Base-by-base conservation (phyloP, 1,140 invertebrate genomes). In the Drosophila nasuta region DNA sequence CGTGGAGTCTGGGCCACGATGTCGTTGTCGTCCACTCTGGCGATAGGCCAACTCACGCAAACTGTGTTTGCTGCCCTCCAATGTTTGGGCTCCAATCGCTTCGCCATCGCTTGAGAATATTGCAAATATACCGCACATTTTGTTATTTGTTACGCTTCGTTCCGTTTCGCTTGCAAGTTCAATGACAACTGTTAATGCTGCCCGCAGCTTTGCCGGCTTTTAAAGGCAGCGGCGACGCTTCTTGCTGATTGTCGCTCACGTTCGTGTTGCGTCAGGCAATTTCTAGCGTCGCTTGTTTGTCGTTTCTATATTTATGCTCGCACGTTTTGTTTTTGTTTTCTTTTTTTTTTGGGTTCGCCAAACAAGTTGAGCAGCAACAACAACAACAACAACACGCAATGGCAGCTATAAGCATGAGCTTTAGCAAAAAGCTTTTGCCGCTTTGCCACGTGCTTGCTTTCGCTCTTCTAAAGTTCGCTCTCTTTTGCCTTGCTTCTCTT, bases 71-170 rank as follows among this genome's bases (percentile, higher is more conserved):
- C 77, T 65, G 28, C 79, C 81, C 4, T 68, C 35, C 3, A 77
- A 78, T 1, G 77, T 13, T 54, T 70, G 74, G 2, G 77, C 38
- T 11, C 58, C 49, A 48, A 87, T 82, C 5, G 80, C 56, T 38
- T 76, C 11, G 3, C 83, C 82, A 57, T 89, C 66, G 13, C 71
- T 79, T 2, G 85, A 91, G 43, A 93, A 91, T 79, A 93, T 91
- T 28, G 92, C 81, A 67, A 93, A 93, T n/a, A 93, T 93, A 5
- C 91, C 92, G 35, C 92, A 93, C 92, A 93, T 93, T 46, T 8
- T 74, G 15, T 8, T 49, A 6, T 64, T 43, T 5, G 49, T 8
- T 30, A 17, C 7, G 45, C 15, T 68, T 4, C 30, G 6, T 0
- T 33, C 33, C 46, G 43, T 30, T 30, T 15, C 38, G 38, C 33